Evolutionary conservation across 2,113 vertebrate genomes (phyloP).

Genomic region (Campylomormyrus numenius): DNA sequence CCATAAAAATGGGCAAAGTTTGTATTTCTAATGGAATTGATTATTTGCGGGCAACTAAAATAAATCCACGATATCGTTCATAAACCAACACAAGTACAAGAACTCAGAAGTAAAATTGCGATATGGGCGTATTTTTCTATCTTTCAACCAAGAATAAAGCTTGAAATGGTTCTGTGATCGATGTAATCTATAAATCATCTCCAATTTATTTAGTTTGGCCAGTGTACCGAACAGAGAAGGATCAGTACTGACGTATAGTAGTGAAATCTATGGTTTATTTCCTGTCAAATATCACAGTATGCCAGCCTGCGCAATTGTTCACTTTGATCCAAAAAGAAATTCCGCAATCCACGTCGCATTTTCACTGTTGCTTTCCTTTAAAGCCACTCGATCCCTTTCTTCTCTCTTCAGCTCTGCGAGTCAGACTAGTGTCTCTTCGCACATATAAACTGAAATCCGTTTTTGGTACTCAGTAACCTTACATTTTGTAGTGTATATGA

Average conservation of each 20-base stretch:
- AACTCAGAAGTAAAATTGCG: not conserved
- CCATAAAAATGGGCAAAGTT: not conserved
- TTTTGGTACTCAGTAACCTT: constrained; percentile 9
- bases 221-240: not conserved
- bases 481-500: not conserved
- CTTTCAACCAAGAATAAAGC: not conserved
- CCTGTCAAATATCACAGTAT: not conserved
- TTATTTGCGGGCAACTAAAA: not conserved
- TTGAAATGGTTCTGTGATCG: not conserved
- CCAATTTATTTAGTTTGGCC: not conserved
- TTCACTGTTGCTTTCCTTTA: constrained; percentile 49
- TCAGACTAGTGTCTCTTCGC: constrained; percentile 40
- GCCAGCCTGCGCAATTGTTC: not conserved
- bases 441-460: constrained; percentile 48
- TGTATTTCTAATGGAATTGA: not conserved
- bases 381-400: constrained; percentile 52
- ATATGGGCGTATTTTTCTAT: not conserved
- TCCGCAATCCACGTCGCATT: constrained; percentile 61
- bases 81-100: not conserved
- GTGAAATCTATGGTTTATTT: not conserved
- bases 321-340: not conserved
- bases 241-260: not conserved
- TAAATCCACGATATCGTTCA: not conserved
- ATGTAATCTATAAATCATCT: not conserved
- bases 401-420: constrained; percentile 51